These are phyloP conservation scores for Apis dorsata DNA, from an alignment of 1,140 invertebrate genomes.

Conservation along the genomic window DNA sequence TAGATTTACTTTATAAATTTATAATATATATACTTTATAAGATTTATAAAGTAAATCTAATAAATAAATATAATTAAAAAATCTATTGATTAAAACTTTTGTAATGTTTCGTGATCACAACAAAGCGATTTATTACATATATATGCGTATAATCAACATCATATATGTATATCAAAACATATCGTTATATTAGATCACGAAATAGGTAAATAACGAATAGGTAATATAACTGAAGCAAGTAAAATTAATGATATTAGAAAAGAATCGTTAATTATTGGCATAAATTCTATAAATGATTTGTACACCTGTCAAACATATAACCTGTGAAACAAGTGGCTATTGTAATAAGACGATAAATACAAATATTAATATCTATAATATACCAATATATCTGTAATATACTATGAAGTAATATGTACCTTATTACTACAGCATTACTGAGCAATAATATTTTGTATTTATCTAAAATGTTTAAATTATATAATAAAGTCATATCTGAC, in stretches of 20 bases:
- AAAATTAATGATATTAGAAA: neutral
- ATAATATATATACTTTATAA: too few species aligned
- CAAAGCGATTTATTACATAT: neutral
- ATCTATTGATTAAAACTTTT: neutral
- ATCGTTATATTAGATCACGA: neutral
- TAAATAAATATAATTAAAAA: too few species aligned
- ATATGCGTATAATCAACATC: neutral
- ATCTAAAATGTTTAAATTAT: neutral
- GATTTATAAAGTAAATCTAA: neutral
- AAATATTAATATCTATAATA: neutral
- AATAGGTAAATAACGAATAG: neutral
- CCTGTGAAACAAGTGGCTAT: neutral
- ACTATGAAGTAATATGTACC: neutral
- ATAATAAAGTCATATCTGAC: neutral
- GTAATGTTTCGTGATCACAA: neutral
- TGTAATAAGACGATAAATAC: neutral
- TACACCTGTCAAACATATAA: constrained; percentile 33
- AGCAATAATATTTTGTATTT: neutral
- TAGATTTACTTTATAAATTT: too few species aligned
- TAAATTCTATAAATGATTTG: neutral
- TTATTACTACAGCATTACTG: neutral
- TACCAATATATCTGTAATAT: neutral
- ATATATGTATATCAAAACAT: neutral
- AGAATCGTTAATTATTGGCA: neutral
- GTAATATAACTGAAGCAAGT: neutral